Evolutionary conservation across 1,140 invertebrate genomes (phyloP).

Genomic region (Ephestia elutella): DNA sequence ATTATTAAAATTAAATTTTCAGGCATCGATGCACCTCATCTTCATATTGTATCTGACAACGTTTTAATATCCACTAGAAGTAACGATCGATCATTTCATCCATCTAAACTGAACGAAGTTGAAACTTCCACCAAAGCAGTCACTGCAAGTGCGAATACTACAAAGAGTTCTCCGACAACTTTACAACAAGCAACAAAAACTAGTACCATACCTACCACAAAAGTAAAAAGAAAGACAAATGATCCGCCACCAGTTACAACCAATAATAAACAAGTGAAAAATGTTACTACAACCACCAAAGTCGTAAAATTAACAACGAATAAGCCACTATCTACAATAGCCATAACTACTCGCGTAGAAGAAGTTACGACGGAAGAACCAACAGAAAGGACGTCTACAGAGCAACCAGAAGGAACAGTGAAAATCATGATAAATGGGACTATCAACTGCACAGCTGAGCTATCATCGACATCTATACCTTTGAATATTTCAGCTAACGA

Average conservation of each 20-base stretch:
- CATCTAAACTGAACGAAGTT: conserved; percentile 35
- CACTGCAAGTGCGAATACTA: conserved; percentile 21
- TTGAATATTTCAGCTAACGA: conserved; percentile 40
- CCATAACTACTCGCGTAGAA: conserved; percentile 1
- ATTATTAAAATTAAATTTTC: conserved; percentile 8
- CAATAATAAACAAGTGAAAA: conserved; percentile 20
- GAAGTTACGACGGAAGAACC: conserved; percentile 18
- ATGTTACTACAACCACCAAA: conserved; percentile 15
- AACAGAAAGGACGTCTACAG: conserved; percentile 30
- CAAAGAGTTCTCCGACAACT: conserved; percentile 29
- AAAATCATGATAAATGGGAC: conserved; percentile 64
- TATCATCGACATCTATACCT: conserved; percentile 51
- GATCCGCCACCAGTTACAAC: conserved; percentile 18
- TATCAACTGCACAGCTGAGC: conserved; percentile 60
- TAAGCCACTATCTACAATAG: conserved; percentile 9
- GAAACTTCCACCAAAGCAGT: conserved; percentile 37
- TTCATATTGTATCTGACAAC: conserved; percentile 18
- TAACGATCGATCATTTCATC: conserved; percentile 50
- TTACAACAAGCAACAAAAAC: conserved; percentile 18
- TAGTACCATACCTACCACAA: conserved; percentile 31
- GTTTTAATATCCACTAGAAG: conserved; percentile 24
- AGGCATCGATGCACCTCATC: conserved; percentile 14
- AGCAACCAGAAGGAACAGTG: conserved; percentile 48
- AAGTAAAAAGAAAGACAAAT: conserved; percentile 49
- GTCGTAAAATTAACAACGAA: conserved; percentile 8